Evolutionary conservation across 2,797 vertebrate species (phyloP).

Genomic region (Enteromius anoplus): DNA sequence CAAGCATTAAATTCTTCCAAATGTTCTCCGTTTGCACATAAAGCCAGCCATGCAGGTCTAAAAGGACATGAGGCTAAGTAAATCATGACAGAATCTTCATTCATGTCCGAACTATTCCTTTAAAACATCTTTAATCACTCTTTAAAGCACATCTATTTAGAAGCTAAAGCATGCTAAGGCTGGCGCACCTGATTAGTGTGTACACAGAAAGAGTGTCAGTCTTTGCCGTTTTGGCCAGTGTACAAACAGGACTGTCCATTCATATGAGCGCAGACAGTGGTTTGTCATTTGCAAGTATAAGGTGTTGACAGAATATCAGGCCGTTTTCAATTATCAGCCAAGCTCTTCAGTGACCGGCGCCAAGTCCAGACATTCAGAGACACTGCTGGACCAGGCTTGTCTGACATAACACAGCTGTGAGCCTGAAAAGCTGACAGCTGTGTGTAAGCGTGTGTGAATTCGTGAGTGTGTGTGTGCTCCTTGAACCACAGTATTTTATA

Average conservation of each 20-base stretch:
- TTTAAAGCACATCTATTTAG: slow-evolving; percentile 6
- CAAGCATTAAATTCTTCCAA: not conserved
- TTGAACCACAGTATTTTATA: slow-evolving; percentile 25
- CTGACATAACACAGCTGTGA: slow-evolving; percentile 45
- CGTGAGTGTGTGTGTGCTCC: slow-evolving; percentile 45
- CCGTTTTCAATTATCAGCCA: slow-evolving; percentile 45
- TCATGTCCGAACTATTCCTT: not conserved
- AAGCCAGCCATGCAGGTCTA: not conserved
- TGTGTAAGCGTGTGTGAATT: slow-evolving; percentile 35
- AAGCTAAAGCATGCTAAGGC: not conserved
- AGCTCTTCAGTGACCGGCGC: slow-evolving; percentile 47
- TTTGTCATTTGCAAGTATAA: slow-evolving; percentile 64
- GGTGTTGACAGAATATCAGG: slow-evolving; percentile 68
- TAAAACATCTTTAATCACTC: not conserved
- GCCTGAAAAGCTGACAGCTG: slow-evolving; percentile 54
- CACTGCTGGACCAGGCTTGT: slow-evolving; percentile 47
- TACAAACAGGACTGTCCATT: slow-evolving; percentile 6
- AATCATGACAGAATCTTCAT: not conserved
- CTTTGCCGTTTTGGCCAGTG: not conserved
- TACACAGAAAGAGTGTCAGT: slow-evolving; percentile 1
- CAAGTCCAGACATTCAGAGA: slow-evolving; percentile 50
- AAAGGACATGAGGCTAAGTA: not conserved
- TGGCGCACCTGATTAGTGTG: not conserved
- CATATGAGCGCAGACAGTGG: slow-evolving; percentile 13
- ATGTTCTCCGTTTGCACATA: not conserved